These are phyloP conservation scores for Seladonia tumulorum DNA, from an alignment of 2,888 invertebrate species.

Conservation along the genomic window DNA sequence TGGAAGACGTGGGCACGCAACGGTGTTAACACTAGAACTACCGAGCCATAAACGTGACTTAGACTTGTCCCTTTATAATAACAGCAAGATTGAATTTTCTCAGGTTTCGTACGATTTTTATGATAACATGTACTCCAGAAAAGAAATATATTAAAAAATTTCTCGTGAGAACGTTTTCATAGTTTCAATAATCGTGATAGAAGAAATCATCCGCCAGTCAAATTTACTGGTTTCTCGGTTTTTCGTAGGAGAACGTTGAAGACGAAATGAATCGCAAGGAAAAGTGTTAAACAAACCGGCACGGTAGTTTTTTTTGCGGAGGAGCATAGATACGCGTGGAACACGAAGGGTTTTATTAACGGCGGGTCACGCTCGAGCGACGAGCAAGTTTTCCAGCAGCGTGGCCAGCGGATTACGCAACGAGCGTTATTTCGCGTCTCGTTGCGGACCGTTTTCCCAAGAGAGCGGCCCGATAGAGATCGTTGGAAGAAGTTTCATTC, in stretches of 20 bases:
- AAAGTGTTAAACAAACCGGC: background rate
- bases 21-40: too few species aligned
- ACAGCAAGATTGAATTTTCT: too few species aligned
- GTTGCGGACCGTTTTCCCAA: slow-evolving; percentile 22
- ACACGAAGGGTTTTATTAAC: background rate
- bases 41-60: too few species aligned
- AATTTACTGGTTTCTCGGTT: background rate
- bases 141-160: too few species aligned
- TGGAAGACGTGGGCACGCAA: too few species aligned
- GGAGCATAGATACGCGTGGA: background rate
- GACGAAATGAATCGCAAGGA: background rate
- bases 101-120: too few species aligned
- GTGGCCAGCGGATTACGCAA: slow-evolving; percentile 16
- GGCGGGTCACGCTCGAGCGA: background rate
- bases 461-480: slow-evolving; percentile 21
- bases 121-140: too few species aligned
- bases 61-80: too few species aligned
- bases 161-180: too few species aligned
- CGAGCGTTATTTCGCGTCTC: slow-evolving; percentile 9
- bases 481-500: slow-evolving; percentile 38
- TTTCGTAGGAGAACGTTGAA: background rate
- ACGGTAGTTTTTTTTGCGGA: background rate
- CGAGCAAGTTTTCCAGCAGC: background rate
- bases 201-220: too few species aligned
- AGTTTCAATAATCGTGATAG: too few species aligned